These are phyloP conservation scores for Plumapathes pennacea DNA, from an alignment of 92 coral and sea anemone species.

Conservation along the genomic window DNA sequence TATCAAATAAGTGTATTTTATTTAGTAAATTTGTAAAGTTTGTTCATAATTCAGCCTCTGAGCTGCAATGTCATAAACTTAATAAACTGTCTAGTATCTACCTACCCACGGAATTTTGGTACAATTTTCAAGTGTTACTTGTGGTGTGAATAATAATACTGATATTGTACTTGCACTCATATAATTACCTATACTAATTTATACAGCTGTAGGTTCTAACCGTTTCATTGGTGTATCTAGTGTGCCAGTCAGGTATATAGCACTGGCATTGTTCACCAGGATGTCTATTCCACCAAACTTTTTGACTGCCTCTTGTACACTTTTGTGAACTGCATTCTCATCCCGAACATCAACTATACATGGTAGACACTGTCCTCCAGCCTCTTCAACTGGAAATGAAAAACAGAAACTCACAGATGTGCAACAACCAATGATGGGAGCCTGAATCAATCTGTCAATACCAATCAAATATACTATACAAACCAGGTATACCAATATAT, in stretches of 20 bases:
- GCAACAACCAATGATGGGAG: background rate
- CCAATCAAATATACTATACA: no score
- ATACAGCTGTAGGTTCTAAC: conserved; percentile 19
- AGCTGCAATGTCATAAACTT: no score
- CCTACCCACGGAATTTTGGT: no score
- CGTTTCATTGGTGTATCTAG: conserved; percentile 86
- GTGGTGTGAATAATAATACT: no score
- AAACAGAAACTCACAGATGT: background rate
- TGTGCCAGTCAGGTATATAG: conserved; percentile 89
- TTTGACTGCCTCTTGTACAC: conserved; percentile 82
- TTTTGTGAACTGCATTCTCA: conserved; percentile 68
- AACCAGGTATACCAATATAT: no score
- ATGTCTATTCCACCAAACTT: conserved; percentile 94
- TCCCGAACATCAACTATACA: conserved; percentile 92
- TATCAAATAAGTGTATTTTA: no score
- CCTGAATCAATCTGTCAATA: no score
- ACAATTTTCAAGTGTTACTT: no score
- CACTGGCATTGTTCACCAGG: conserved; percentile 97
- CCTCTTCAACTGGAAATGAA: conserved; percentile 76
- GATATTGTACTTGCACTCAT: background rate
- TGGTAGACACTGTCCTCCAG: conserved; percentile 94
- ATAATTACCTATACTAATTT: background rate
- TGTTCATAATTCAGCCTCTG: no score
- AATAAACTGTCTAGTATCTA: no score
- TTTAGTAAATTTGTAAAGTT: no score